Percentiles rank a stretch among this genome's conserved stretches.
Evolutionary conservation across 23 tunicate species (phyloP).

Genomic region (Diplosoma virens): DNA sequence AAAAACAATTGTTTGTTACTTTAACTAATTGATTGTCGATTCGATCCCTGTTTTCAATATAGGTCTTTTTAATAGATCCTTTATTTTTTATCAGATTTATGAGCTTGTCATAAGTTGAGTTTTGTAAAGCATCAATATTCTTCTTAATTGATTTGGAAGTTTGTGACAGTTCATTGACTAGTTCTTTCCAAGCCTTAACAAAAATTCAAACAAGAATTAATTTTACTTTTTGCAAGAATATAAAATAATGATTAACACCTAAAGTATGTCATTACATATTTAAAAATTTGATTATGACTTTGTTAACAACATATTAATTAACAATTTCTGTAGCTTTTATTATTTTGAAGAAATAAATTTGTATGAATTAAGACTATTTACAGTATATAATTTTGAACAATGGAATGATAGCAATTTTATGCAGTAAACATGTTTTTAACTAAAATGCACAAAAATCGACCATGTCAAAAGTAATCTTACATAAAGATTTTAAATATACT

Average conservation of each 20-base stretch:
- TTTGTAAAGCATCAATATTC: conserved; percentile 52
- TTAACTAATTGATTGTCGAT: conserved; percentile 69
- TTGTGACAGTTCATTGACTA: conserved; percentile 44
- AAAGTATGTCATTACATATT: background rate
- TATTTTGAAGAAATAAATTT: no score
- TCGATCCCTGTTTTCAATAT: conserved; percentile 60
- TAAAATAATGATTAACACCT: background rate
- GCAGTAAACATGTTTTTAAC: no score
- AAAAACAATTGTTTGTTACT: no score
- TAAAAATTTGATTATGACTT: no score
- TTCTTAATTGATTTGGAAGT: conserved; percentile 39
- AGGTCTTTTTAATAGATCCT: conserved; percentile 49
- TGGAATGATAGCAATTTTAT: no score
- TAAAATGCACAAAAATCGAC: no score
- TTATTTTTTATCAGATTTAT: conserved; percentile 59
- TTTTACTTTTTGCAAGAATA: background rate
- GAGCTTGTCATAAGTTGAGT: conserved; percentile 52
- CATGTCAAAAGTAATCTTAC: no score
- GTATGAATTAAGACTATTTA: no score
- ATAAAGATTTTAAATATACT: no score
- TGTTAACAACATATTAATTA: no score
- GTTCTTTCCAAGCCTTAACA: conserved; percentile 71
- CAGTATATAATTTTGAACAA: no score
- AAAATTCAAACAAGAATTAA: background rate
- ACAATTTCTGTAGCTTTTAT: no score